Base-by-base conservation (phyloP, 2,888 invertebrate genomes). In the Anaspis maculata region DNA sequence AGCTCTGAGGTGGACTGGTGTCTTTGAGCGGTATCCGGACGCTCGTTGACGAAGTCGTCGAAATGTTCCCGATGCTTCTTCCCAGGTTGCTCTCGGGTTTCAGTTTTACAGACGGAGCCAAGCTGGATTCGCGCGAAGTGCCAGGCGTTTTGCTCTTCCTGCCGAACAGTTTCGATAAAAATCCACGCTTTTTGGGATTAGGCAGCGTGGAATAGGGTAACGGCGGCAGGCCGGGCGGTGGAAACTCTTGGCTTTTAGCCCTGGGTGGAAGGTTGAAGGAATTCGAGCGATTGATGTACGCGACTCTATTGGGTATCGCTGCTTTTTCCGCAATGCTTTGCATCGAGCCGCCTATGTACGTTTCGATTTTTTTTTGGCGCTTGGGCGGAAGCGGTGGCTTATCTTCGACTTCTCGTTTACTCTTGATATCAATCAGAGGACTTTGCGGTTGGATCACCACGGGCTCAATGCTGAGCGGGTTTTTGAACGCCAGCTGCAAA, bases 401-500 rank as follows among this genome's bases (percentile, higher is more conserved):
- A 5, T 37, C 41, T 7, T 39, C 39, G 24, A 28, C 33, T 12
- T 40, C 40, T 12, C 40, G 11, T 25, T 42, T 39, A 64, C 9
- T 38, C 3, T 22, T 36, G 10, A 39, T 68, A 58, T 51, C 68
- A 66, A 56, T 71, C 68, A n/a, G 74, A 3, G 69, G 68, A 41
- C 68, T 62, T 24, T 64, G 63, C 1, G 67, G 64, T 2, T 67
- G 66, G 9, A 72, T 59, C 7, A 34, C 19, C 12, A 31, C 35
- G 13, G 3, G 13, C 10, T 35, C 30, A 36, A 37, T 80, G 13
- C 72, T 68, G 1, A 86, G 67, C 0, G 88, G 88, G 63, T 89
- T 87, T 61, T 80, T 85, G 67, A 88, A 88, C 0, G 89, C 89
- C 55, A 85, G 71, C 56, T 89, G 89, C 31, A 89, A 66, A 55